A percentile compares a stretch with the other conserved stretches of the same genome.
Evolutionary conservation across 1,140 invertebrate genomes (phyloP).

Genomic region (Scaptomyza graminum): DNA sequence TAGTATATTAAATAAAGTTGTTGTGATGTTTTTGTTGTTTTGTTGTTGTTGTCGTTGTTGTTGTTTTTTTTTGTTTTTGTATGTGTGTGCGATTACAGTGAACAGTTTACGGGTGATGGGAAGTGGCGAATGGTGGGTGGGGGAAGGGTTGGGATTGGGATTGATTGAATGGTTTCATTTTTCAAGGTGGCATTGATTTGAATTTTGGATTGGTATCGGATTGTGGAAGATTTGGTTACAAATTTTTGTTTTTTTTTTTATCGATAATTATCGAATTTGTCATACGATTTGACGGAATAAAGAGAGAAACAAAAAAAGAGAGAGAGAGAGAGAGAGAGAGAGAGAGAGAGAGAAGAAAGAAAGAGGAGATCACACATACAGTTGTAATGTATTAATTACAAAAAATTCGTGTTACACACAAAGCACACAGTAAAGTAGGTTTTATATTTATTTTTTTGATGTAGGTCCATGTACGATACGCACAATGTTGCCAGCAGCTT

Average conservation of each 20-base stretch:
- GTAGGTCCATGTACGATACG: slow-evolving; percentile 49
- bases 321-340: slow-evolving; percentile 77
- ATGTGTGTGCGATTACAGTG: slow-evolving; percentile 21
- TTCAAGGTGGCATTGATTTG: background rate
- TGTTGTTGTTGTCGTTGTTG: slow-evolving; percentile 1
- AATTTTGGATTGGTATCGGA: slow-evolving; percentile 5
- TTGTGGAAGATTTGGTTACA: slow-evolving; percentile 28
- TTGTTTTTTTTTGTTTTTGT: background rate
- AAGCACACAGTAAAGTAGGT: slow-evolving; percentile 58
- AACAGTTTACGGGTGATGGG: slow-evolving; percentile 10
- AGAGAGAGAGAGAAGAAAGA: slow-evolving; percentile 78
- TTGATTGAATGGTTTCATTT: slow-evolving; percentile 15
- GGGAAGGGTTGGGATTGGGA: background rate
- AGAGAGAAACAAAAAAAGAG: slow-evolving; percentile 82
- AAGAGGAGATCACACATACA: slow-evolving; percentile 82
- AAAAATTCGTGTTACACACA: slow-evolving; percentile 73
- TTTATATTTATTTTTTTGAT: slow-evolving; percentile 45
- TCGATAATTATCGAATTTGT: slow-evolving; percentile 48
- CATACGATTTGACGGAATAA: slow-evolving; percentile 74
- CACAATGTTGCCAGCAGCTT: slow-evolving; percentile 42
- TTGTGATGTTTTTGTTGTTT: background rate
- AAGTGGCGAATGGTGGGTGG: background rate
- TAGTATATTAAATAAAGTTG: slow-evolving; percentile 15
- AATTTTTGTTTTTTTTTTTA: slow-evolving; percentile 12
- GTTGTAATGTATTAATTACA: slow-evolving; percentile 80